phyloP scores from a whole-genome alignment of 2,113 vertebrate species.

The Miniopterus natalensis region DNA sequence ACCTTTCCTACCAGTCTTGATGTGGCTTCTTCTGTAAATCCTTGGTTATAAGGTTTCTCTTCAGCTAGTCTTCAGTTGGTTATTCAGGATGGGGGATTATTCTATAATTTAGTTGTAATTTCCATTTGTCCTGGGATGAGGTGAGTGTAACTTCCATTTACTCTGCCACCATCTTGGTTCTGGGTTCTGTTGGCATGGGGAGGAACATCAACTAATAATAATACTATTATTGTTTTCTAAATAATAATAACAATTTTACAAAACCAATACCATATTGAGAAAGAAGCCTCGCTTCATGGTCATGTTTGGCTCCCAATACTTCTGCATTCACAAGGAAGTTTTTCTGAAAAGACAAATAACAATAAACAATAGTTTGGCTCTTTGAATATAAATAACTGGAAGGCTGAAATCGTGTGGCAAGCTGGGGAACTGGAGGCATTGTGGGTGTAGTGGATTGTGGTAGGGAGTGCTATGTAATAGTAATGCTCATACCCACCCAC shows the following conservation, averaged over 20 bases:
- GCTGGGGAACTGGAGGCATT: not conserved
- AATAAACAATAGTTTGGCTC: not conserved
- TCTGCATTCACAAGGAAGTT: not conserved
- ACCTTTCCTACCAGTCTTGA: not conserved
- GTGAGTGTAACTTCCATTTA: not conserved
- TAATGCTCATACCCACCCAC: not conserved
- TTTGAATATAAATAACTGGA: not conserved
- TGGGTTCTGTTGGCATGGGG: not conserved
- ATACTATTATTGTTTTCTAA: not conserved
- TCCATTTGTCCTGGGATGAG: not conserved
- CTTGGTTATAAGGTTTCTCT: not conserved
- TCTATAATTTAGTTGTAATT: not conserved
- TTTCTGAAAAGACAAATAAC: not conserved
- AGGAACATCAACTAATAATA: not conserved
- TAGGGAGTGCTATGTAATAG: not conserved
- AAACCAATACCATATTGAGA: not conserved
- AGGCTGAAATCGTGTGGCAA: not conserved
- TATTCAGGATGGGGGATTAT: not conserved
- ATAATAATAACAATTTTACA: slow-evolving; percentile 1
- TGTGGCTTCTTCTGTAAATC: not conserved
- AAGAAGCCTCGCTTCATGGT: not conserved
- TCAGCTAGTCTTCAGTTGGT: not conserved
- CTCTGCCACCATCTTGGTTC: not conserved
- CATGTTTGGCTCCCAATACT: not conserved
- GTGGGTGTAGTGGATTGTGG: not conserved